Percentiles rank a stretch among this genome's conserved stretches.
phyloP scores from a whole-genome alignment of 2,113 vertebrate genomes.

The Upupa epops region DNA sequence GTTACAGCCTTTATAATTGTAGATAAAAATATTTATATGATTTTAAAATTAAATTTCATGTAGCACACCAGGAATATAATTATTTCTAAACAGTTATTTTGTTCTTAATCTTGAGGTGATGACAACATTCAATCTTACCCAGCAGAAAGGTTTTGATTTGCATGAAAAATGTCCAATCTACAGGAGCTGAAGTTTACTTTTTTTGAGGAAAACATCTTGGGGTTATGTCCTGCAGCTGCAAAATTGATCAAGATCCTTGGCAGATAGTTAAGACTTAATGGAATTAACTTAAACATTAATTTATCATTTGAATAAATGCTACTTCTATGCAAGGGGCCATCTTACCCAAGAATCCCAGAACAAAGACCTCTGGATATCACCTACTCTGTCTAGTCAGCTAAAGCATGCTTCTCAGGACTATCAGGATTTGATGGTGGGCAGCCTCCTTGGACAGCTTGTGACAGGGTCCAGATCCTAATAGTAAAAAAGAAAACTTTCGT shows the following conservation, averaged over 20 bases:
- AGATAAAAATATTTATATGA: slow-evolving; percentile 12
- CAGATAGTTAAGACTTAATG: background rate
- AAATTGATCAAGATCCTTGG: background rate
- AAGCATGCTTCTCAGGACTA: background rate
- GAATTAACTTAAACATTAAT: background rate
- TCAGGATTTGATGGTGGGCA: background rate
- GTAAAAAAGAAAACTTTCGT: background rate
- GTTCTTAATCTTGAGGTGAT: background rate
- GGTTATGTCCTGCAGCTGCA: background rate
- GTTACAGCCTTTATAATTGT: background rate
- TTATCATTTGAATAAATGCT: background rate
- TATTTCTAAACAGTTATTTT: background rate
- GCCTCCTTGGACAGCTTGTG: background rate
- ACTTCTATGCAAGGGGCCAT: background rate
- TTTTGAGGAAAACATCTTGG: background rate
- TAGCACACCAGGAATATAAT: background rate
- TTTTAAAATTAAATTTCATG: slow-evolving; percentile 14
- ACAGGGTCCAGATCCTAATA: background rate
- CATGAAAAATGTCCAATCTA: background rate
- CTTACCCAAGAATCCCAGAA: background rate
- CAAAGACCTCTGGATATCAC: background rate
- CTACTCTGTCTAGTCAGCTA: background rate
- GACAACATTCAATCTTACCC: background rate
- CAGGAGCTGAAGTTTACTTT: background rate
- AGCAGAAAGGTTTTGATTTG: background rate